Evolutionary conservation across 2,797 vertebrate species (phyloP), one percentile per base, ranked within the genome.

Genomic region (Ptychadena robeensis): DNA sequence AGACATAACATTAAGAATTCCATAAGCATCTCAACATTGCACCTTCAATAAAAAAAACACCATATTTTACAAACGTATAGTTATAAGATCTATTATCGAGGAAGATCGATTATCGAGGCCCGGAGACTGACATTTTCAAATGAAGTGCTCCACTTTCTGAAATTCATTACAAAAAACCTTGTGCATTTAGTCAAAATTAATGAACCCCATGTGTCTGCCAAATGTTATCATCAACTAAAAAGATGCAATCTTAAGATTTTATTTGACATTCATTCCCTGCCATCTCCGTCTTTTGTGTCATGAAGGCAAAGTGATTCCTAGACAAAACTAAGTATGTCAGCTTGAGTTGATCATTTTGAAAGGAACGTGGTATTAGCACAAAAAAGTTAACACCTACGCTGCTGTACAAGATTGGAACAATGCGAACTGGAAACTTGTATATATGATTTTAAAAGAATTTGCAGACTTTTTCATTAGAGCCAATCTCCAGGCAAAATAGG

Each of bases 61-160:
- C 82, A 86, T 89, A 90, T 92, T 92, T 93, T 91, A 90, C 89
- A 91, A 93, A 93, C 80, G 78, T 85, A 81, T 88, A 92, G 86
- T 88, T 91, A 91, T 91, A 91, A 93, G 90, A 90, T 93, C 85
- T 89, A 89, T 89, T 92, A 89, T 91, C 89, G 91, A 88, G 86
- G 88, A 91, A 93, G 90, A 90, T 93, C 85, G 89, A 89, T 89
- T 92, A 89, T 91, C 89, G 91, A 88, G 86, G 88, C 68, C 38
- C 86, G 85, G 34, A 0, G 82, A 88, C 87, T 90, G 91, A 88
- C 86, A 75, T 86, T 90, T 90, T 90, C 88, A 87, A 85, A 87
- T 90, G 78, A 85, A 85, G 83, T 85, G 66, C 78, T 85, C 72
- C 87, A 90, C 88, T 87, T 87, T 88, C 72, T 82, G 83, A 90